Evolutionary conservation across 2,888 invertebrate species (phyloP), one percentile per base, ranked within the genome.

Genomic region (Petrolisthes manimaculis): DNA sequence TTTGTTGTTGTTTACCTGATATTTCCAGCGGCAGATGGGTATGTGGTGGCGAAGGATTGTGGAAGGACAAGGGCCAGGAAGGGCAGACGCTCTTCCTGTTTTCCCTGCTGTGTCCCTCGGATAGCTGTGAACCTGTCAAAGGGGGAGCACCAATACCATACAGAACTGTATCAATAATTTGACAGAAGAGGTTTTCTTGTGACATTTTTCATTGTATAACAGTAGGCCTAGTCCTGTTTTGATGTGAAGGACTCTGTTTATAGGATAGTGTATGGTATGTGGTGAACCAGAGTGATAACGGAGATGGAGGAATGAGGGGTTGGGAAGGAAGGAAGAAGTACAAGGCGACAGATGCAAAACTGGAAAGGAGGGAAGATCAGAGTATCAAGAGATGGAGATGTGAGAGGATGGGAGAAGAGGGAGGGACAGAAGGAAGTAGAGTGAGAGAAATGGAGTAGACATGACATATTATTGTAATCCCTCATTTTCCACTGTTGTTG

Each of bases 61-160:
- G 98, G 98, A 92, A 98, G 95, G 0, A 95, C 93, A 84, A 98
- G 95, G 0, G 96, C 95, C 93, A 98, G 96, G 92, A 97, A 96
- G 0, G 98, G 98, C 88, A 98, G 93, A 0, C 98, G 94, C 92
- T 98, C 98, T 92, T 98, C 98, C 88, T 97, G 95, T 93, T 97
- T 97, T 0, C 98, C 98, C 93, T 98, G 98, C 6, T 97, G 94
- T 0, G 97, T 98, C 92, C 96, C 95, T 0, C 98, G 95, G 8
- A 97, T 95, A 84, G 95, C 94, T 0, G 96, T 95, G 93, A 96
- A 98, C 92, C 98, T 92, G 69, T 0, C 14, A 8, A 37, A 18
- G 24, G 6, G 3, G 4, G 0, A 24, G 24, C 24, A 61, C 14
- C 6, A 18, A 18, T 2, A 37, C 37, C 37, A 2, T 37, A 37